These are phyloP conservation scores for Ceratosolen solmsi DNA, from an alignment of 1,140 invertebrate species.

Conservation along the genomic window DNA sequence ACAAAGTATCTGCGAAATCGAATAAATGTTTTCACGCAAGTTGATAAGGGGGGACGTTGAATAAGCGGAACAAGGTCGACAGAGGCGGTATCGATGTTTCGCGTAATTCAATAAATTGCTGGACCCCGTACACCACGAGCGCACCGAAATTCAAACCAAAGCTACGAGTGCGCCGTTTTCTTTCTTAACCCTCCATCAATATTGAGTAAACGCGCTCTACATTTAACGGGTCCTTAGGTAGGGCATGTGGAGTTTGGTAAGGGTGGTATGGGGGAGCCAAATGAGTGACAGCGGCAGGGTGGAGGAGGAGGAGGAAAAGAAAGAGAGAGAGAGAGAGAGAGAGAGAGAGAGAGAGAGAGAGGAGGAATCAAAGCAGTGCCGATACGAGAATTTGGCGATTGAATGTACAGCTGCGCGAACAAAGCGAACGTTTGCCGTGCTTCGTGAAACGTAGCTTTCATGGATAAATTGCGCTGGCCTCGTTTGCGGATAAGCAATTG, in stretches of 20 bases:
- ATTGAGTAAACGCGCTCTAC: not conserved
- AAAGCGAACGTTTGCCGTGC: too few species aligned
- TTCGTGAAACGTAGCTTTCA: too few species aligned
- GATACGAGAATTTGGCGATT: not conserved
- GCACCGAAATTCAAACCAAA: not conserved
- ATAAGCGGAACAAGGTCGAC: not conserved
- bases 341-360: too few species aligned
- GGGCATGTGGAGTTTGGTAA: too few species aligned
- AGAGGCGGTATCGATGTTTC: not conserved
- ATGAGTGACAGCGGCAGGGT: not conserved
- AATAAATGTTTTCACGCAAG: not conserved
- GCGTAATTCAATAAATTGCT: constrained; percentile 12
- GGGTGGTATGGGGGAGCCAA: too few species aligned
- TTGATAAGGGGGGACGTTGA: not conserved
- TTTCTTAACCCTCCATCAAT: not conserved
- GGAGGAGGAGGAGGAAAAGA: not conserved
- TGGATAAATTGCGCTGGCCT: too few species aligned
- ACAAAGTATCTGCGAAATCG: constrained; percentile 14
- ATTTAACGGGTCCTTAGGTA: too few species aligned
- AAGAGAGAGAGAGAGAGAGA: too few species aligned
- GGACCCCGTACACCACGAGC: not conserved
- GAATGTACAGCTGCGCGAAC: constrained; percentile 40
- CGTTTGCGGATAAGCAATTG: too few species aligned
- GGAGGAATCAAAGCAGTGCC: too few species aligned
- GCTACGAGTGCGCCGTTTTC: not conserved